Evolutionary conservation across 2,888 invertebrate genomes (phyloP), one percentile per base, ranked within the genome.

Genomic region (Aricia artaxerxes): DNA sequence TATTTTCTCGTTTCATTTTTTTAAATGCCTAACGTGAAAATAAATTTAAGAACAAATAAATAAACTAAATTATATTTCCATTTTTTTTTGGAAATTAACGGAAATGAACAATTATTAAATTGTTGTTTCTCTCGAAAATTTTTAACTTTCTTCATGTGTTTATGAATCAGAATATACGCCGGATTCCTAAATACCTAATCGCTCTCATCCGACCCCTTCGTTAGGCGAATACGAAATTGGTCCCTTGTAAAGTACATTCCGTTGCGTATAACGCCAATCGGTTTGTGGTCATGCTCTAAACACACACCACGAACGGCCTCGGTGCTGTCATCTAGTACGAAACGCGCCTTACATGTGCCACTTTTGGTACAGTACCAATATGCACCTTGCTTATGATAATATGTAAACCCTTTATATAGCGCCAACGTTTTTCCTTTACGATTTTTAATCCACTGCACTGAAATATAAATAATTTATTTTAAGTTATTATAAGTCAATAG

Each of bases 381-480:
- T 4, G 78, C 72, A 0, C 82, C 83, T 0, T 13, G 81, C 4
- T 82, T 69, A 69, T 69, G 31, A 35, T 38, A 69, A 35, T 69
- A 69, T 24, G 69, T 69, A 38, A 69, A 69, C 13, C 69, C 69
- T 35, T 69, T 69, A 16, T 35, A 38, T 13, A 69, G 35, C 13
- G 69, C 69, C 38, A 69, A 69, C 24, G 35, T 69, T 69, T 69
- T 69, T 1, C 60, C 38, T 38, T 9, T 40, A n/a, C 16, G 13
- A 60, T 38, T 76, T 76, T 76, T 76, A 53, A 76, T 13, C 77
- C 84, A 85, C 0, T 69, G 7, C 13, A 69, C 38, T 69, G 35
- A 69, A 69, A 69, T 13, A 38, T 69, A 13, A 13, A 31, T 31
- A 11, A 24, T 24, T 24, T 24, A 7, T 2, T n/a, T 61, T 61